These are phyloP conservation scores for Nibea albiflora DNA, from an alignment of 2,113 vertebrate species.

Conservation along the genomic window DNA sequence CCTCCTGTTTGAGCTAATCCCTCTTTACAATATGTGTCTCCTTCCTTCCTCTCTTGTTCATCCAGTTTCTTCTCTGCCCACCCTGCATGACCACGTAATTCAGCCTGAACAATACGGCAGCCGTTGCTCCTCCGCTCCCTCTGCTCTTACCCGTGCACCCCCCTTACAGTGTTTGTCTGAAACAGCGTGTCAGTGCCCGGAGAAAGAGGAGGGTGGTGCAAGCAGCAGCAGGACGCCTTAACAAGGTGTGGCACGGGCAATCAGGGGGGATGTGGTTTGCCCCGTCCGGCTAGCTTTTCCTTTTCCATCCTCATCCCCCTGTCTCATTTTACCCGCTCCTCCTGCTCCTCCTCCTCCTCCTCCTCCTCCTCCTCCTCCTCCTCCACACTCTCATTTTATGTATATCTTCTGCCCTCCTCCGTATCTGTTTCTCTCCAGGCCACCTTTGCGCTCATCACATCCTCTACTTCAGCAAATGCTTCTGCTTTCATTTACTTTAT, in stretches of 20 bases:
- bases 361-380: neutral
- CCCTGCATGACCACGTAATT: constrained; percentile 59
- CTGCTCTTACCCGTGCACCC: neutral
- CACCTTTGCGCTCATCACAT: constrained; percentile 49
- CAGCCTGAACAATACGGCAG: constrained; percentile 54
- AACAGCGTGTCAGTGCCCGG: constrained; percentile 55
- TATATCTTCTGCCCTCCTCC: constrained; percentile 27
- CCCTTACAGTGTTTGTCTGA: constrained; percentile 50
- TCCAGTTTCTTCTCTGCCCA: constrained; percentile 46
- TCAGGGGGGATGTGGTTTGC: constrained; percentile 39
- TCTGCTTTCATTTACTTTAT: constrained; percentile 68
- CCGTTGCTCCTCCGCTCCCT: constrained; percentile 27
- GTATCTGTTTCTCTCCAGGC: constrained; percentile 52
- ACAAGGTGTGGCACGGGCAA: constrained; percentile 69
- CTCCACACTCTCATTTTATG: constrained; percentile 20
- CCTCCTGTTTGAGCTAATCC: constrained; percentile 59
- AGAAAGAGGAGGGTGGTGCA: constrained; percentile 11
- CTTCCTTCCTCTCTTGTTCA: constrained; percentile 35
- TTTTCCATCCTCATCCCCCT: constrained; percentile 26
- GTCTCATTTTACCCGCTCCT: constrained; percentile 12
- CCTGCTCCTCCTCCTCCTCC: neutral
- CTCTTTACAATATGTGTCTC: constrained; percentile 46
- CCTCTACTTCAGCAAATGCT: constrained; percentile 52
- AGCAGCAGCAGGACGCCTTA: constrained; percentile 46
- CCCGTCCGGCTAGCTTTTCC: constrained; percentile 23